Evolutionary conservation across 2,888 invertebrate genomes (phyloP).

Genomic region (Thera britannica): DNA sequence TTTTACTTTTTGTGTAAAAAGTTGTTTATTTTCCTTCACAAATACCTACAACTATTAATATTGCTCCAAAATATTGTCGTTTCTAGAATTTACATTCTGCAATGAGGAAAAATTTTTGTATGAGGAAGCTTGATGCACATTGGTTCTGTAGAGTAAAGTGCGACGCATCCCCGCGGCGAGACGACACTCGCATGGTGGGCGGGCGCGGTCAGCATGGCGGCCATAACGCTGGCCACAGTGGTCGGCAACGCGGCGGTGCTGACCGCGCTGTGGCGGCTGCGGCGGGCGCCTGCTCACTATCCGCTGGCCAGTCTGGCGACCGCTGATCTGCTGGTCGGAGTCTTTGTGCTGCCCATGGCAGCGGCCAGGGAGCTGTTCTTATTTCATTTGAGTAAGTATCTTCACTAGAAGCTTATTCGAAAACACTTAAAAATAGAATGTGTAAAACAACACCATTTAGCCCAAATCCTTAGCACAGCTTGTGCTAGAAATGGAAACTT

Average conservation of each 20-base stretch:
- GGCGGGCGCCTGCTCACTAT: conserved; percentile 85
- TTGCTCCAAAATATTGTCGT: too few relatives aligned
- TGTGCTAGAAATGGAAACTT: too few relatives aligned
- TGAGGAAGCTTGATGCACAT: too few relatives aligned
- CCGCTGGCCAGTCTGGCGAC: conserved; percentile 88
- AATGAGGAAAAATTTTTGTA: too few relatives aligned
- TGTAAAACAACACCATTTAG: too few relatives aligned
- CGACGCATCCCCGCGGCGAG: conserved; percentile 54
- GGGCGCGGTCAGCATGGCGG: conserved; percentile 55
- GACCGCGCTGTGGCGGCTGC: conserved; percentile 58
- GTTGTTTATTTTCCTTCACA: too few relatives aligned
- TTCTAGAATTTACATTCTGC: too few relatives aligned
- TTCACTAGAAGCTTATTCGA: neutral
- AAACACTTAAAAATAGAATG: too few relatives aligned
- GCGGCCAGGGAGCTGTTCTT: conserved; percentile 84
- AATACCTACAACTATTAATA: too few relatives aligned
- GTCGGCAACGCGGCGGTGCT: conserved; percentile 67
- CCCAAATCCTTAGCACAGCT: too few relatives aligned
- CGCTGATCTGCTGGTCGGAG: conserved; percentile 86
- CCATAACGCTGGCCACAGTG: conserved; percentile 56
- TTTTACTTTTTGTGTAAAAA: too few relatives aligned
- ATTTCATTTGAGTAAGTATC: conserved; percentile 70
- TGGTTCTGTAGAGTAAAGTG: conserved; percentile 9
- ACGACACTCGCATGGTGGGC: conserved; percentile 52
- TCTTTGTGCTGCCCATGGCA: conserved; percentile 83